Evolutionary conservation across 2,797 vertebrate genomes (phyloP).

Genomic region (Scomberomorus guttatus): DNA sequence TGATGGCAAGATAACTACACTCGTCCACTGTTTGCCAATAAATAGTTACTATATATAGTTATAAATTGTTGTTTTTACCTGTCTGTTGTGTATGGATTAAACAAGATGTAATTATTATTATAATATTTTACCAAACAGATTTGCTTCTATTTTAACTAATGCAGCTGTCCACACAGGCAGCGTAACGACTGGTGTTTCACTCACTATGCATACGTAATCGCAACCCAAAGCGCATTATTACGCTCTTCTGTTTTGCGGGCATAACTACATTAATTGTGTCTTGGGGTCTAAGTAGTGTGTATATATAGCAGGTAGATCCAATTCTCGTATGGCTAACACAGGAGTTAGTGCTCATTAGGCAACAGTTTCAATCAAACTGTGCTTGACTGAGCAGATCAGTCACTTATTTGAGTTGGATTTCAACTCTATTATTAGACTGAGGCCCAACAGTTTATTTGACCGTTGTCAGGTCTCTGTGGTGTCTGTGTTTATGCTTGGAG

Average conservation of each 20-base stretch:
- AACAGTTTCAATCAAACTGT: conserved; percentile 45
- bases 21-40: no score
- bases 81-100: no score
- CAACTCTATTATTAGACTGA: conserved; percentile 52
- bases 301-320: background rate
- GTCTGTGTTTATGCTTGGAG: conserved; percentile 48
- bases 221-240: background rate
- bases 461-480: conserved; percentile 33
- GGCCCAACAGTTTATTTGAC: conserved; percentile 45
- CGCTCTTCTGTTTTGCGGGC: background rate
- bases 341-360: conserved; percentile 47
- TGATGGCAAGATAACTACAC: no score
- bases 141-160: background rate
- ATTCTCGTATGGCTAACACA: conserved; percentile 20
- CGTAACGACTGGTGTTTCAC: background rate
- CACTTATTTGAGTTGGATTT: conserved; percentile 42
- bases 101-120: no score
- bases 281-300: background rate
- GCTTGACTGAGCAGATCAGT: conserved; percentile 49
- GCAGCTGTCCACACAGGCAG: background rate
- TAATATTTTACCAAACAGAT: no score
- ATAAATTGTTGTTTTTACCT: no score
- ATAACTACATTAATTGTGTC: background rate
- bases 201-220: background rate
- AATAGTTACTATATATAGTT: no score